A percentile compares a stretch with the other conserved stretches of the same genome.
These are phyloP conservation scores for Helicoverpa armigera DNA, from an alignment of 1,140 invertebrate genomes.

Conservation along the genomic window DNA sequence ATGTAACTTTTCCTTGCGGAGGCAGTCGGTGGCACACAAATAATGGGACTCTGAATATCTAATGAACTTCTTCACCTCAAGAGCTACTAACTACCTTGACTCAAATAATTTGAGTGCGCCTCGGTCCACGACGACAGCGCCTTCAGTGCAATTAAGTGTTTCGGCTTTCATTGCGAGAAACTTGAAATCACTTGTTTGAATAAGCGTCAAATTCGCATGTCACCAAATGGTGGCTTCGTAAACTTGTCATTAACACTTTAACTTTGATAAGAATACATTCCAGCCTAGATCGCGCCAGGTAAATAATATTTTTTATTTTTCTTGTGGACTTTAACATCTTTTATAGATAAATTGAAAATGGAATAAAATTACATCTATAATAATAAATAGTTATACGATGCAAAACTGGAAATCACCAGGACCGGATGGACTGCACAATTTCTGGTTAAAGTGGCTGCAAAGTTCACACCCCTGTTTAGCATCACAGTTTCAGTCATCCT, in stretches of 20 bases:
- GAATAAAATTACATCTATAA: too few species aligned
- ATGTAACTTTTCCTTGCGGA: constrained; percentile 63
- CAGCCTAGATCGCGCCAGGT: not conserved
- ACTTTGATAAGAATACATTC: constrained; percentile 30
- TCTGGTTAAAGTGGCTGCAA: too few species aligned
- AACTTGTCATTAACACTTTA: constrained; percentile 19
- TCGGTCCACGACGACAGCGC: constrained; percentile 55
- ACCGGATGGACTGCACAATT: too few species aligned
- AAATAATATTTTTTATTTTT: too few species aligned
- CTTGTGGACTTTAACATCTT: too few species aligned
- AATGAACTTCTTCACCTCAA: constrained; percentile 72
- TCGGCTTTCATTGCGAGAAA: constrained; percentile 76
- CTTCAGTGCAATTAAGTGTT: constrained; percentile 78
- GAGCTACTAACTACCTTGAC: constrained; percentile 58
- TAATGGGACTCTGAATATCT: constrained; percentile 74
- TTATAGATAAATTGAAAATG: too few species aligned
- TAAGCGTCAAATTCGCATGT: constrained; percentile 65
- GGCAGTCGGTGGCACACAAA: constrained; percentile 63
- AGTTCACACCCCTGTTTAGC: too few species aligned
- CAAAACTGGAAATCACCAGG: too few species aligned
- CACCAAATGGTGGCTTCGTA: constrained; percentile 24
- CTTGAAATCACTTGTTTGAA: constrained; percentile 72
- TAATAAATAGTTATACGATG: too few species aligned
- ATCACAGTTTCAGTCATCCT: too few species aligned
- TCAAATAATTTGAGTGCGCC: constrained; percentile 67